These are phyloP conservation scores for Staurois parvus DNA, from an alignment of 2,797 vertebrate species.

Conservation along the genomic window DNA sequence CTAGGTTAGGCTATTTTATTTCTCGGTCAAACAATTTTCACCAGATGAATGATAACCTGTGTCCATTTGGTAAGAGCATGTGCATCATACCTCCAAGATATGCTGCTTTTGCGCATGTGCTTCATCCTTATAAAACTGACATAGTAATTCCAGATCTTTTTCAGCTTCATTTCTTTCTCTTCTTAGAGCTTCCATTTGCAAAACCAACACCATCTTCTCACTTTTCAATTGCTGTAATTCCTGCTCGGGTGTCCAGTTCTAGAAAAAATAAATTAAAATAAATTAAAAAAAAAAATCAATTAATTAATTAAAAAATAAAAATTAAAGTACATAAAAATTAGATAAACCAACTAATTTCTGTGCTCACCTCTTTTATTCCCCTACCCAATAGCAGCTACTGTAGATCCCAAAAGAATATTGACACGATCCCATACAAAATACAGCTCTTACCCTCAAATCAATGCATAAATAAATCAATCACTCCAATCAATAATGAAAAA, in stretches of 20 bases:
- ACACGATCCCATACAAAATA: too few species aligned
- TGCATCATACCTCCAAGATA: slow-evolving; percentile 78
- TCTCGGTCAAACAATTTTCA: not conserved
- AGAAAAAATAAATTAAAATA: not conserved
- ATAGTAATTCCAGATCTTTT: slow-evolving; percentile 75
- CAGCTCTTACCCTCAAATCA: too few species aligned
- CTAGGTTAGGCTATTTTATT: too few species aligned
- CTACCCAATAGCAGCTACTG: too few species aligned
- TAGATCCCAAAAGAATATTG: too few species aligned
- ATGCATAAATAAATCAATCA: too few species aligned
- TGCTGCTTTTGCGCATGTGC: slow-evolving; percentile 75
- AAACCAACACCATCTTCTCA: slow-evolving; percentile 76
- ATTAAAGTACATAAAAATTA: too few species aligned
- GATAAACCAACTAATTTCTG: too few species aligned
- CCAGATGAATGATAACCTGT: not conserved
- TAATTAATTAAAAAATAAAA: too few species aligned
- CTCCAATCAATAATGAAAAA: too few species aligned
- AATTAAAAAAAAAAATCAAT: too few species aligned
- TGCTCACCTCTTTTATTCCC: too few species aligned
- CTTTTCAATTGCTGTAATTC: slow-evolving; percentile 72
- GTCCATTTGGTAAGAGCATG: not conserved
- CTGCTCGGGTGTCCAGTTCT: slow-evolving; percentile 61
- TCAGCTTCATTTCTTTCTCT: slow-evolving; percentile 78
- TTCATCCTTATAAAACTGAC: slow-evolving; percentile 75
- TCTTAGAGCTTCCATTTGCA: slow-evolving; percentile 81